Base-by-base conservation (phyloP, 2,888 invertebrate species). In the Polylopha cassiicola region DNA sequence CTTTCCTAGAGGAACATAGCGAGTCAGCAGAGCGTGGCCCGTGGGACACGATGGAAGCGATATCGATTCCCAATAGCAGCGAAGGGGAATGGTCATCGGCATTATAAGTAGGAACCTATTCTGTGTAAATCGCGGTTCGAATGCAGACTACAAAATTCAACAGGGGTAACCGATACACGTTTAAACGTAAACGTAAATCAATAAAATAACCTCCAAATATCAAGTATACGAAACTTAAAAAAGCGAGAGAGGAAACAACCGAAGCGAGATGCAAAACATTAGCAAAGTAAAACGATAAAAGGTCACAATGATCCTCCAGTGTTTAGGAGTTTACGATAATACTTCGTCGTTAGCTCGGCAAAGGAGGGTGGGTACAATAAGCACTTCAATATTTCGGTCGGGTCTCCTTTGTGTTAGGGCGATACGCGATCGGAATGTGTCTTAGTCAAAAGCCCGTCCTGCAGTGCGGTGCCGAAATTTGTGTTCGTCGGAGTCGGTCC, bases 361-460 rank as follows among this genome's bases (percentile, higher is more conserved):
- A 23, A 17, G 21, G 11, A 21, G 30, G 41, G 29, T 36, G 36
- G 30, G 30, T 36, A 41, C 41, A 36, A 41, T 36, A 26, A n/a
- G 30, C 41, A 41, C 41, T 41, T 41, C 41, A 41, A 41, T 41
- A 41, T 41, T 41, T 41, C 30, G 30, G 41, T 9, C 52, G 56
- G 49, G 48, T 53, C 51, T 54, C 61, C 53, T 65, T 61, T 64
- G 58, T 59, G 51, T 27, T 39, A 38, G 48, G 52, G 49, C 47
- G 56, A 61, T 64, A 61, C 61, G 58, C 60, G 62, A 67, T 68
- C 66, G 77, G 78, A 78, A 80, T 79, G 75, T 62, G 64, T 58
- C 70, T 72, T 71, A 72, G 73, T 70, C 69, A 73, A 71, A 73
- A 71, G 59, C 62, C 60, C 59, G 58, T 61, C 56, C 61, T 59